These are phyloP conservation scores for Caenorhabditis sp. DNA, from an alignment of 2,888 invertebrate genomes.

Conservation along the genomic window DNA sequence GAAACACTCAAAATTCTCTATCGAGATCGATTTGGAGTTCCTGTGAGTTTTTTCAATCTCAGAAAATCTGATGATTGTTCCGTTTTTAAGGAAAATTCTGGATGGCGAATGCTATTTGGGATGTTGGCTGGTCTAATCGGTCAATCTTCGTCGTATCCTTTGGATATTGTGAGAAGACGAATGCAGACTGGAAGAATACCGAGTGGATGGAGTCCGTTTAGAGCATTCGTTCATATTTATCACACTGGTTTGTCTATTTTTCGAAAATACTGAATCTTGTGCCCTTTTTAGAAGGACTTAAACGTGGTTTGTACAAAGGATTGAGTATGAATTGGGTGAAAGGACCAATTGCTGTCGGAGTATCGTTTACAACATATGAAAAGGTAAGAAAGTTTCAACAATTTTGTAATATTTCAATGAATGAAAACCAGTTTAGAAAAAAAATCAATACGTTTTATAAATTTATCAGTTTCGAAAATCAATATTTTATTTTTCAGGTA, in stretches of 20 bases:
- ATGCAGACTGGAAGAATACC: slow-evolving; percentile 69
- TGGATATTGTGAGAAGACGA: slow-evolving; percentile 85
- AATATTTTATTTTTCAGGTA: slow-evolving; percentile 18
- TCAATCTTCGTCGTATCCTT: slow-evolving; percentile 93
- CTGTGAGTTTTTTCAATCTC: slow-evolving; percentile 14
- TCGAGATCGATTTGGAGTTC: slow-evolving; percentile 69
- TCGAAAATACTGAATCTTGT: slow-evolving; percentile 55
- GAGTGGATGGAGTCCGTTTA: slow-evolving; percentile 79
- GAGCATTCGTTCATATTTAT: slow-evolving; percentile 39
- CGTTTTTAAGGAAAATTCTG: slow-evolving; percentile 33
- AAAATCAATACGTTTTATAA: no score
- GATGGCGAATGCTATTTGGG: slow-evolving; percentile 80
- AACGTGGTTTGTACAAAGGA: slow-evolving; percentile 92
- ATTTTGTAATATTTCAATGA: not conserved
- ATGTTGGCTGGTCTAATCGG: slow-evolving; percentile 90
- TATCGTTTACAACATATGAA: slow-evolving; percentile 95
- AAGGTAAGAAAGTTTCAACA: no score
- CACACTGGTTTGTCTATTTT: slow-evolving; percentile 32
- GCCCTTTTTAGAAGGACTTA: slow-evolving; percentile 79
- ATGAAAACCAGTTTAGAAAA: not conserved
- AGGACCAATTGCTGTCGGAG: slow-evolving; percentile 80
- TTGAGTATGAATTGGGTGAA: slow-evolving; percentile 98
- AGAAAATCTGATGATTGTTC: no score
- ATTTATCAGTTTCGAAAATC: no score
- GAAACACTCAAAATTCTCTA: slow-evolving; percentile 87